These are phyloP conservation scores for Popillia japonica DNA, from an alignment of 1,140 invertebrate species.

Conservation along the genomic window DNA sequence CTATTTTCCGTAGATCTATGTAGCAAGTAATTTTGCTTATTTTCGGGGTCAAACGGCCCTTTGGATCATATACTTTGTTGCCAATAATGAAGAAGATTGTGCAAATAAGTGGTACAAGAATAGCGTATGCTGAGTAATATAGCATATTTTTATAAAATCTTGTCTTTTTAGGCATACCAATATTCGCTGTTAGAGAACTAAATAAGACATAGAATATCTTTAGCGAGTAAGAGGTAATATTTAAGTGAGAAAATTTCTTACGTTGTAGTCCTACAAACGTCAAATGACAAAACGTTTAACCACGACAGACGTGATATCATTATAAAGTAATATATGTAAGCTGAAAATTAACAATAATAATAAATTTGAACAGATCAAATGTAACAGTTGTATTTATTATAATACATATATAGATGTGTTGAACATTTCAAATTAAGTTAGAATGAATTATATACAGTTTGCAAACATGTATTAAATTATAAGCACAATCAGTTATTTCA, in stretches of 20 bases:
- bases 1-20: neutral
- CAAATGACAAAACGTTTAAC: neutral
- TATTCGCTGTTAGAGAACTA: neutral
- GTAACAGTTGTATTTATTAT: too few species aligned
- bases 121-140: neutral
- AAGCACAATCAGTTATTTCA: too few species aligned
- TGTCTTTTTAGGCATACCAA: neutral
- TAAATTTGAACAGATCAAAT: too few species aligned
- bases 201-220: neutral
- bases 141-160: neutral
- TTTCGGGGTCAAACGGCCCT: neutral
- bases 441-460: too few species aligned
- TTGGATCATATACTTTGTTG: neutral
- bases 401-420: too few species aligned
- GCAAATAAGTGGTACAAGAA: neutral
- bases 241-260: neutral
- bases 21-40: neutral
- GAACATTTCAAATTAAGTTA: too few species aligned
- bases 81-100: neutral
- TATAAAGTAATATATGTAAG: neutral
- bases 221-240: neutral
- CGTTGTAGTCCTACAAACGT: neutral
- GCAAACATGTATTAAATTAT: too few species aligned
- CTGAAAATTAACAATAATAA: neutral
- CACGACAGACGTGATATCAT: slow-evolving; percentile 5